These are phyloP conservation scores for Enteromius thamalakanensis DNA, from an alignment of 2,797 vertebrate genomes.

Conservation along the genomic window DNA sequence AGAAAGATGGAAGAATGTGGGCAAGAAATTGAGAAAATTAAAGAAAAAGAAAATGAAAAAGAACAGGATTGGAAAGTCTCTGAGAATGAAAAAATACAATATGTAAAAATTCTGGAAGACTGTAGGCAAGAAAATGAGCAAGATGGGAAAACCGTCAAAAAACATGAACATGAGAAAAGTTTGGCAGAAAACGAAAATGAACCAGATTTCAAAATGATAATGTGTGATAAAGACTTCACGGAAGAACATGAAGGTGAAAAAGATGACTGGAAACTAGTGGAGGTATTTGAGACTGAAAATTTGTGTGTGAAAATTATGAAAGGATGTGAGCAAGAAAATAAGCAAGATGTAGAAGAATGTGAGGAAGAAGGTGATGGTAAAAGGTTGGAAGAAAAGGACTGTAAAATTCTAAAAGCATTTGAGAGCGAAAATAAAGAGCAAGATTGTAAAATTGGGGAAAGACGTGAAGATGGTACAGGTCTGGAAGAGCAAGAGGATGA, in stretches of 20 bases:
- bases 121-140: not conserved
- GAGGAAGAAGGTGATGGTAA: not conserved
- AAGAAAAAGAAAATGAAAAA: not conserved
- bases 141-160: not conserved
- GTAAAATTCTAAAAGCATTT: not conserved
- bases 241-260: not conserved
- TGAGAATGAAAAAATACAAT: not conserved
- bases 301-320: not conserved
- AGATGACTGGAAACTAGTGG: not conserved
- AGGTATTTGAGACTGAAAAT: not conserved
- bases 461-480: not conserved
- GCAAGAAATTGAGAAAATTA: not conserved
- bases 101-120: not conserved
- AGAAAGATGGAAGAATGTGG: not conserved
- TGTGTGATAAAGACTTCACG: not conserved
- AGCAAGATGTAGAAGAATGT: not conserved
- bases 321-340: not conserved
- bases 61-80: not conserved
- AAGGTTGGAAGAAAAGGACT: not conserved
- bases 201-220: not conserved
- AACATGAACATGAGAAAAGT: not conserved
- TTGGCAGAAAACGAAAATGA: not conserved
- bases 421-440: not conserved
- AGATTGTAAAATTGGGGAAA: not conserved
- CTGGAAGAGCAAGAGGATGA: not conserved